phyloP scores from a whole-genome alignment of 2,888 invertebrate species.

The Nephrotoma guestfalica region DNA sequence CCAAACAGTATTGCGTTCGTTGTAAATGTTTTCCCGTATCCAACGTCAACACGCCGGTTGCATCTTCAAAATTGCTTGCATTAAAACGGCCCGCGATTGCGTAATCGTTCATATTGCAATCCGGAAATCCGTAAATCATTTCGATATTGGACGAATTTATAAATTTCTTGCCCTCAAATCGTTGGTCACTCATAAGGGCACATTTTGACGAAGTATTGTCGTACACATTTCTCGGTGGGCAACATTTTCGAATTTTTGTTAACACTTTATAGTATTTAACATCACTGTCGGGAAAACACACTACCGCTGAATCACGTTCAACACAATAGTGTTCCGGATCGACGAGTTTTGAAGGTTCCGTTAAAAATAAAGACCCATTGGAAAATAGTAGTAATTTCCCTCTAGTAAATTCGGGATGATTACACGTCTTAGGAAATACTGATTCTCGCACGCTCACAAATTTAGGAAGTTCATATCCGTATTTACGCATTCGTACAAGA shows the following conservation, averaged over 20 bases:
- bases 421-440: conserved; percentile 24
- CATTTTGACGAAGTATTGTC: conserved; percentile 34
- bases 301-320: conserved; percentile 47
- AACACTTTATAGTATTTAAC: conserved; percentile 12
- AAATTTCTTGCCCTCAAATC: conserved; percentile 14
- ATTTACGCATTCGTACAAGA: conserved; percentile 32
- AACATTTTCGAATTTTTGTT: conserved; percentile 47
- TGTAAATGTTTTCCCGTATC: conserved; percentile 27
- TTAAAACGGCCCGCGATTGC: conserved; percentile 42
- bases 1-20: conserved; percentile 17
- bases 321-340: conserved; percentile 50
- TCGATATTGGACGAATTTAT: conserved; percentile 25
- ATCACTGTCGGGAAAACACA: conserved; percentile 37
- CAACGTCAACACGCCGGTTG: conserved; percentile 38
- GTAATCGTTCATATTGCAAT: conserved; percentile 37
- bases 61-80: conserved; percentile 35
- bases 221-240: conserved; percentile 47
- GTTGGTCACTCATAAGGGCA: conserved; percentile 31
- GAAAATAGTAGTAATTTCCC: conserved; percentile 39
- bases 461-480: conserved; percentile 25
- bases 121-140: conserved; percentile 39
- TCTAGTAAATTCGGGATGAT: conserved; percentile 28
- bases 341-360: conserved; percentile 34
- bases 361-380: conserved; percentile 46
- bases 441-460: conserved; percentile 28